These are phyloP conservation scores for Temnothorax ravouxi DNA, from an alignment of 2,888 invertebrate genomes.

Conservation along the genomic window DNA sequence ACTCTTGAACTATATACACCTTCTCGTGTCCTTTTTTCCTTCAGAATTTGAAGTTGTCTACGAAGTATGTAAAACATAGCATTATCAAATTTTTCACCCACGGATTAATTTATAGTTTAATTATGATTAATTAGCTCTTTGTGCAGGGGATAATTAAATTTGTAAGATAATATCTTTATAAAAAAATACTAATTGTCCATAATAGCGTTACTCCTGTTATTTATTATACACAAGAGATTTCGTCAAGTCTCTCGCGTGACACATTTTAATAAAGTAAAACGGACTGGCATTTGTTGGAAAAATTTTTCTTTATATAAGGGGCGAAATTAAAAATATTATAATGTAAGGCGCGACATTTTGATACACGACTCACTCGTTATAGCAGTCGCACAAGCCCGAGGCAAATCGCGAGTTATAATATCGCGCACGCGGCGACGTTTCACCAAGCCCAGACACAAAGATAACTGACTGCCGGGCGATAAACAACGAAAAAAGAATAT, in stretches of 20 bases:
- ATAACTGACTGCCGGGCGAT: constrained; percentile 25
- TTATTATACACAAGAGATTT: background rate
- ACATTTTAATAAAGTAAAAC: constrained; percentile 14
- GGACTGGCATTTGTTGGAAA: background rate
- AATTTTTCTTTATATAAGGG: background rate
- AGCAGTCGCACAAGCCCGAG: background rate
- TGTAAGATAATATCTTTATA: background rate
- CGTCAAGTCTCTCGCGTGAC: background rate
- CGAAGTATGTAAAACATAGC: background rate
- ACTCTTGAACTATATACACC: background rate
- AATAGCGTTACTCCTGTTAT: background rate
- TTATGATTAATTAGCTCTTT: background rate
- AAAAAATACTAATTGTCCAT: background rate
- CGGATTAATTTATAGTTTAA: background rate
- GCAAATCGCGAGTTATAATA: constrained; percentile 44
- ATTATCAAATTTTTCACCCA: background rate
- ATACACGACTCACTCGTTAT: constrained; percentile 6
- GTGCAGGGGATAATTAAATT: background rate
- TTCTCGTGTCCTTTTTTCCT: background rate
- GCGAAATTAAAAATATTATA: constrained; percentile 8
- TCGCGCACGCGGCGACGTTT: constrained; percentile 13
- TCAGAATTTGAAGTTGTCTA: background rate
- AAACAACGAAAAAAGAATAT: constrained; percentile 39
- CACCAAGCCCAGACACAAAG: background rate
- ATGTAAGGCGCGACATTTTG: constrained; percentile 6